Evolutionary conservation across 2,797 vertebrate species (phyloP).

Genomic region (Spizella passerina): DNA sequence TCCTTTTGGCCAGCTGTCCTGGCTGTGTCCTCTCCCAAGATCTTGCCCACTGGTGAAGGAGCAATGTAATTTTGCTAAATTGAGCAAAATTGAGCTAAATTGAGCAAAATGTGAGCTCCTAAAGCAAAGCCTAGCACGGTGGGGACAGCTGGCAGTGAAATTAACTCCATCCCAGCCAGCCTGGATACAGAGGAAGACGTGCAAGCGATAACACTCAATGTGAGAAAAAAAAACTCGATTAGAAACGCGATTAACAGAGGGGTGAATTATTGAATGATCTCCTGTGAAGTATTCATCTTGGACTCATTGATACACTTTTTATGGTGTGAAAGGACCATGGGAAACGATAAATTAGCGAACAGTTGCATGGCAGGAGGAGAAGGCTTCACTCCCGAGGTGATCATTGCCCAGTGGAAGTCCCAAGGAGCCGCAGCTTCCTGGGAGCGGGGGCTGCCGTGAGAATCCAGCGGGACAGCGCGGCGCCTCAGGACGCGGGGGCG

Average conservation of each 20-base stretch:
- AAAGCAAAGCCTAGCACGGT: background rate
- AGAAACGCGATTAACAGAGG: background rate
- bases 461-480: background rate
- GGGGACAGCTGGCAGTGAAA: background rate
- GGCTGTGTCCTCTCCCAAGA: background rate
- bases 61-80: too few species aligned
- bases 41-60: background rate
- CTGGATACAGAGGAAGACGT: rapidly evolving
- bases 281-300: background rate
- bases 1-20: background rate
- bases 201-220: rapidly evolving
- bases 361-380: background rate
- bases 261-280: background rate
- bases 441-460: too few species aligned
- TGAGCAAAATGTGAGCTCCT: too few species aligned
- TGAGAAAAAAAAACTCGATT: background rate
- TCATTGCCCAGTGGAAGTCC: background rate
- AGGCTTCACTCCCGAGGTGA: background rate
- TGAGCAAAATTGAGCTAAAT: too few species aligned
- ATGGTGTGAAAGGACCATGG: background rate
- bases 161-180: background rate
- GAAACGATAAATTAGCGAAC: background rate
- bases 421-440: background rate
- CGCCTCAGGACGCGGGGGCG: background rate
- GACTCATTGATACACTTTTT: background rate